Evolutionary conservation across 2,888 invertebrate genomes (phyloP), one percentile per base, ranked within the genome.

Genomic region (Amphipyra berbera): DNA sequence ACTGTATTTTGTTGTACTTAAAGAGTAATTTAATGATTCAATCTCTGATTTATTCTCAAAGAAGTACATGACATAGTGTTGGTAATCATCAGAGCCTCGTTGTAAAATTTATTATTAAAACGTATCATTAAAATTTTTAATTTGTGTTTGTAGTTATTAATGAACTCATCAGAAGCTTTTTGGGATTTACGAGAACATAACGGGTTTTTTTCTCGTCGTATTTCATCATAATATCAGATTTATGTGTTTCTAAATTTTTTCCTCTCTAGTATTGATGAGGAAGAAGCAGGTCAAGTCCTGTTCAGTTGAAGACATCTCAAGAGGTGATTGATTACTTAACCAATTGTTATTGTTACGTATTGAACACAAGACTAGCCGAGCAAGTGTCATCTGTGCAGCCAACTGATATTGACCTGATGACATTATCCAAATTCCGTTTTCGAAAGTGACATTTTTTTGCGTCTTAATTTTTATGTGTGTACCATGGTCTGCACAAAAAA

Each of bases 341-440:
- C 30, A 30, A 30, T 30, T 30, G 33, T 40, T 40, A 56, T 55
- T 53, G 54, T 60, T 67, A 62, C 58, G 49, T 54, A 27, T 41
- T 56, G 52, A 44, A 49, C 44, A 52, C 40, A 33, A 52, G n/a
- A 46, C 42, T 33, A 69, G 15, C 12, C 7, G 30, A 8, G 10
- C 12, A 10, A 49, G 33, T 53, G 30, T 12, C 52, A 53, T 33
- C 46, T 53, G 42, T 37, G 44, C 7, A 42, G 10, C 21, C 15
- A 46, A 60, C 13, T 70, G 57, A 61, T 60, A 61, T 67, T 73
- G 64, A 74, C 61, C 64, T 38, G 35, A 40, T 61, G 67, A 60
- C 61, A 70, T 73, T 73, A 69, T 57, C 48, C 35, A 38, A 15
- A 49, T 57, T 42, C 56, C 38, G 9, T 70, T 60, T 61, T 59